Evolutionary conservation across 1,140 invertebrate genomes (phyloP).

Genomic region (Zaprionus gabonicus): DNA sequence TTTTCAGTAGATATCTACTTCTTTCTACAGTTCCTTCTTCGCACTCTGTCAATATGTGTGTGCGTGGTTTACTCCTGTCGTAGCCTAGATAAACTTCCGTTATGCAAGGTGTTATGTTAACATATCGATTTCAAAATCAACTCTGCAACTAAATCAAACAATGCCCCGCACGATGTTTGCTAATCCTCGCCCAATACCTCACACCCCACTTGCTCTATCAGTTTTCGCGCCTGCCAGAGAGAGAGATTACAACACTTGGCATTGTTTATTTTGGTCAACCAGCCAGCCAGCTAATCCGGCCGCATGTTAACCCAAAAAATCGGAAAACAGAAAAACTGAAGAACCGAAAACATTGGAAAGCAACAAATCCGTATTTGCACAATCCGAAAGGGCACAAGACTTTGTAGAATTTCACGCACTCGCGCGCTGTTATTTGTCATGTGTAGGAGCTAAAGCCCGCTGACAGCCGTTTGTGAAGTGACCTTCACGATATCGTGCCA

Average conservation of each 20-base stretch:
- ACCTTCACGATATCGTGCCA: conserved; percentile 73
- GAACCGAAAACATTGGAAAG: conserved; percentile 20
- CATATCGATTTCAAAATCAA: conserved; percentile 76
- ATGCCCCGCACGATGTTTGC: conserved; percentile 43
- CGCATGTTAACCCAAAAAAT: conserved; percentile 68
- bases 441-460: conserved; percentile 36
- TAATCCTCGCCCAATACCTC: conserved; percentile 31
- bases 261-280: conserved; percentile 75
- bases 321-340: not conserved
- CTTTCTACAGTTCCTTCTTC: not conserved
- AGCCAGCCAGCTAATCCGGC: conserved; percentile 46
- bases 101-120: conserved; percentile 35
- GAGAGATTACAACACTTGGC: conserved; percentile 67
- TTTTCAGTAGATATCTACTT: not conserved
- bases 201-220: conserved; percentile 57
- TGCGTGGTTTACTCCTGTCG: conserved; percentile 1
- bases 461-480: conserved; percentile 66
- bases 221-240: conserved; percentile 58
- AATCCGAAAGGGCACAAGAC: conserved; percentile 32
- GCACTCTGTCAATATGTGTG: conserved; percentile 14
- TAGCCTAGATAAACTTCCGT: conserved; percentile 58
- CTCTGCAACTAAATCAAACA: conserved; percentile 37
- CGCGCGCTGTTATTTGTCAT: conserved; percentile 70
- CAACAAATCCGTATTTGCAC: conserved; percentile 52
- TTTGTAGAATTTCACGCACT: conserved; percentile 77